Evolutionary conservation across 2,797 vertebrate species (phyloP).

Genomic region (Sebastes aleutianus): DNA sequence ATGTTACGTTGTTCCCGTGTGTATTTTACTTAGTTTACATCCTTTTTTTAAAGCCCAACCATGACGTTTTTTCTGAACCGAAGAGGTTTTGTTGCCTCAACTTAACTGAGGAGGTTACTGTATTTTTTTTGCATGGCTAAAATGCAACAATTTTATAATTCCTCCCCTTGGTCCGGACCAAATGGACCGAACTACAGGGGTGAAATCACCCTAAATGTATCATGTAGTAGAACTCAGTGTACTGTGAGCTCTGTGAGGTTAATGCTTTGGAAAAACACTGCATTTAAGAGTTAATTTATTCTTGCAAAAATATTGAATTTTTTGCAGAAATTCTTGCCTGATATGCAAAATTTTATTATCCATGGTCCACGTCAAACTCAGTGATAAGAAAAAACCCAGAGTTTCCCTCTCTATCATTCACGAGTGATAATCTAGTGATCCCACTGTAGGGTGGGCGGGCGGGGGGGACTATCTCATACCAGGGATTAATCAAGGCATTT

Average conservation of each 20-base stretch:
- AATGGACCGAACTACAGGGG: too few species aligned
- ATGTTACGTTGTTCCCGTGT: too few species aligned
- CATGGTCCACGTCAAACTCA: neutral
- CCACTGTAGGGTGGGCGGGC: neutral
- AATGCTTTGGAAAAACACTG: neutral
- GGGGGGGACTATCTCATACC: slow-evolving; percentile 15
- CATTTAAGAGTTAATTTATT: neutral
- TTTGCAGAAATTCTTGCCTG: neutral
- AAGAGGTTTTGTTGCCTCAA: too few species aligned
- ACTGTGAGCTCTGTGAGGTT: neutral
- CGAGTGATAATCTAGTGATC: slow-evolving; percentile 11
- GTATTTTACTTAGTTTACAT: too few species aligned
- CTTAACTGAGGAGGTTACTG: too few species aligned
- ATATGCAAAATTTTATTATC: neutral
- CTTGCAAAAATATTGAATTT: neutral
- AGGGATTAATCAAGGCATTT: slow-evolving; percentile 53
- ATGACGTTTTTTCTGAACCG: accelerated
- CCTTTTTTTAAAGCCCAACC: too few species aligned
- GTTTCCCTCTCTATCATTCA: slow-evolving; percentile 12
- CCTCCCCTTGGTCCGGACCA: too few species aligned
- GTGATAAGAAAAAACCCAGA: neutral
- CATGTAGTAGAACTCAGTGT: neutral
- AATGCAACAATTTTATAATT: too few species aligned
- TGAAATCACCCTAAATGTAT: neutral
- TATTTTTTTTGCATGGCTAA: too few species aligned